phyloP scores from a whole-genome alignment of 1,140 invertebrate genomes.

The Drosophila navojoa region DNA sequence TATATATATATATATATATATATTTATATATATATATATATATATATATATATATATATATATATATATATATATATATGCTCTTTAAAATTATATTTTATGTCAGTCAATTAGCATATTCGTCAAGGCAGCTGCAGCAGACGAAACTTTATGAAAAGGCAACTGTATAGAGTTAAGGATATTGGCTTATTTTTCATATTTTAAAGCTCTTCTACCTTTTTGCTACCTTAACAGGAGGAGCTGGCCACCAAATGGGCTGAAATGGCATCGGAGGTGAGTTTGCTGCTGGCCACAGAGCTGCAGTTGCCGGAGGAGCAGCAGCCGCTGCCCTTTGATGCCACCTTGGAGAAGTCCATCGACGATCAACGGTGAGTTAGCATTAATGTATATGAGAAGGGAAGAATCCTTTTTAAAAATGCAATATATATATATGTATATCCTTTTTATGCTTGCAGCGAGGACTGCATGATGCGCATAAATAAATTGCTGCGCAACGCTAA shows the following conservation, averaged over 20 bases:
- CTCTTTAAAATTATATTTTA: too few species aligned
- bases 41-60: too few species aligned
- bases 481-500: constrained; percentile 88
- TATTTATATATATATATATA: too few species aligned
- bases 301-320: constrained; percentile 85
- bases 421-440: constrained; percentile 17
- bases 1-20: too few species aligned
- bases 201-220: too few species aligned
- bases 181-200: too few species aligned
- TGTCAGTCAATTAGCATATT: too few species aligned
- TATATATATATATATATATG: too few species aligned
- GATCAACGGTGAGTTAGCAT: constrained; percentile 91
- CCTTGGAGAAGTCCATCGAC: constrained; percentile 92
- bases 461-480: constrained; percentile 95
- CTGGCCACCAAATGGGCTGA: constrained; percentile 90
- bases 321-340: constrained; percentile 93
- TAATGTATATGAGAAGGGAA: background rate
- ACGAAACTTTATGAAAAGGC: too few species aligned
- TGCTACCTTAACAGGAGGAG: constrained; percentile 65
- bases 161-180: too few species aligned
- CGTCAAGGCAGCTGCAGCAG: too few species aligned
- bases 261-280: constrained; percentile 88
- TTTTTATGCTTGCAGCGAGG: constrained; percentile 86
- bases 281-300: constrained; percentile 86
- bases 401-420: constrained; percentile 11